phyloP scores from a whole-genome alignment of 2,888 invertebrate species.

The Sarcophaga variegata region DNA sequence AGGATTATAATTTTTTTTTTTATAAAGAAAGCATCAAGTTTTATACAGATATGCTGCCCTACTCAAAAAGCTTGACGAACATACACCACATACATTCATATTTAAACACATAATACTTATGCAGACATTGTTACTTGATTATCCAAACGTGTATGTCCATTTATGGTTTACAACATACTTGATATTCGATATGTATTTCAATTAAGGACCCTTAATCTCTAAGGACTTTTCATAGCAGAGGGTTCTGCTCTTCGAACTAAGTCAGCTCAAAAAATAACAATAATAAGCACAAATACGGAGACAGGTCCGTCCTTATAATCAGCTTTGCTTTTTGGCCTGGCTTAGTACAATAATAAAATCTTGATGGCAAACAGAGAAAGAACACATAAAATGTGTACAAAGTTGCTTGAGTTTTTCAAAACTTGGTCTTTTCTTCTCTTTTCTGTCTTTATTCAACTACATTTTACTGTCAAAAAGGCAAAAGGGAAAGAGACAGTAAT shows the following conservation, averaged over 20 bases:
- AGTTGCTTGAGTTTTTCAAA: too few species aligned
- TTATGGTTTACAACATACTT: slow-evolving; percentile 41
- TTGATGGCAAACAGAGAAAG: too few species aligned
- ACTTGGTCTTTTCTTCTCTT: too few species aligned
- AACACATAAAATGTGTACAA: too few species aligned
- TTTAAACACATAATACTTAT: slow-evolving; percentile 10
- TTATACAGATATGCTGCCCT: slow-evolving; percentile 48
- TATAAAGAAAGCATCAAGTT: slow-evolving; percentile 43
- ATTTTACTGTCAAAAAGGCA: too few species aligned
- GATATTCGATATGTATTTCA: slow-evolving; percentile 60
- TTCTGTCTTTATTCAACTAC: too few species aligned
- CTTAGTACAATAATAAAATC: not conserved
- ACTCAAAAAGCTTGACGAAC: too few species aligned
- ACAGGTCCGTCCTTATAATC: not conserved
- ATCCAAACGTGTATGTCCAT: slow-evolving; percentile 1
- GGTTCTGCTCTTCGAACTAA: slow-evolving; percentile 15
- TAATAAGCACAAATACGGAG: not conserved
- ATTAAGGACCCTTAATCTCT: slow-evolving; percentile 52
- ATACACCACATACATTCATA: not conserved
- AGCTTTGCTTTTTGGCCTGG: slow-evolving; percentile 9
- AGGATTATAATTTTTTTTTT: slow-evolving; percentile 43
- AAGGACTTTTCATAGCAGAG: slow-evolving; percentile 57
- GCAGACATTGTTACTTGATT: slow-evolving; percentile 36
- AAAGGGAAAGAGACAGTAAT: too few species aligned
- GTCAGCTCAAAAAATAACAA: slow-evolving; percentile 17